Conservation (phyloP, 1,140 invertebrate genomes). For the Zeugodacus cucurbitae region DNA sequence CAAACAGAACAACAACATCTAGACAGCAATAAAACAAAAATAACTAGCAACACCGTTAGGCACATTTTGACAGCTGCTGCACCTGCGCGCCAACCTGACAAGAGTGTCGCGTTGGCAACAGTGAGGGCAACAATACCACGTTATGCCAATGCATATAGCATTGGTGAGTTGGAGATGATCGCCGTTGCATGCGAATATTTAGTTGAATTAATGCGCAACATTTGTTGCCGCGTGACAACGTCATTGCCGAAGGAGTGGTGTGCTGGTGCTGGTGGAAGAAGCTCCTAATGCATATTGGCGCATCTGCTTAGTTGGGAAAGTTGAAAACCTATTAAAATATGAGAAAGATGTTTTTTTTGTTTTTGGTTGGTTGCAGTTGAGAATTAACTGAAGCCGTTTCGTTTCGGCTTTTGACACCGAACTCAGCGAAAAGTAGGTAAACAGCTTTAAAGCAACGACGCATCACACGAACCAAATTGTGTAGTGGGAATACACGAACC, state of each 20-base stretch:
- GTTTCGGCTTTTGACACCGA: background rate
- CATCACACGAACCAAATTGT: background rate
- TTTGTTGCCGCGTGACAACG: background rate
- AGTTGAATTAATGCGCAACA: slow-evolving; percentile 14
- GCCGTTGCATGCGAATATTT: background rate
- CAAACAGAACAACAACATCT: background rate
- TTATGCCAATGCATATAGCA: background rate
- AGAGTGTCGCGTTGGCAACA: background rate
- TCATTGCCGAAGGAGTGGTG: background rate
- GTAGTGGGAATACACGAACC: background rate
- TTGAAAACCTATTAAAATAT: background rate
- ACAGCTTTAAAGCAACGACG: background rate
- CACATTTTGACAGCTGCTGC: background rate
- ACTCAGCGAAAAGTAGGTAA: background rate
- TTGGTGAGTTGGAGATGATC: background rate
- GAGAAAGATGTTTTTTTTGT: background rate
- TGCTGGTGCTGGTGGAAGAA: background rate
- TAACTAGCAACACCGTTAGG: slow-evolving; percentile 15
- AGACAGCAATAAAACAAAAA: background rate
- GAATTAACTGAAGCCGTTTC: too few relatives aligned
- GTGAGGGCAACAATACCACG: background rate
- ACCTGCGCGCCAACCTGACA: background rate
- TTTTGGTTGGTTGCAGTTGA: too few relatives aligned
- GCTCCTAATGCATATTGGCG: background rate
- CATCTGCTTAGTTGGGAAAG: background rate